Evolutionary conservation across 2,797 vertebrate genomes (phyloP).

Genomic region (Crocodylus rhombifer): DNA sequence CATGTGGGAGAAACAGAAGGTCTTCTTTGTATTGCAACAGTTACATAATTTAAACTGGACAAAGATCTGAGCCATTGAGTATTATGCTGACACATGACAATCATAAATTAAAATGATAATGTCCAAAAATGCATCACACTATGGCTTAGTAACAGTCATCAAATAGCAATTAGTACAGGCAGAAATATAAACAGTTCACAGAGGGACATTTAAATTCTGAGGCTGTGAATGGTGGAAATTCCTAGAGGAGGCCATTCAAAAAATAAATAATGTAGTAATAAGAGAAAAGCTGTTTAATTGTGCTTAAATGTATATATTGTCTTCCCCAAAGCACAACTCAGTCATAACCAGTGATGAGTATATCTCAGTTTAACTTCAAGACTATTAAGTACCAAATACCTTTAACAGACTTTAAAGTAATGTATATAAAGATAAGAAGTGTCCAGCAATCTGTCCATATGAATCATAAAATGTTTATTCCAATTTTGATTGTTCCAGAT

Average conservation of each 20-base stretch:
- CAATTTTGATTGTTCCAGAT: background rate
- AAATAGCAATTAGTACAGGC: rapidly evolving
- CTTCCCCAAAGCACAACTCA: background rate
- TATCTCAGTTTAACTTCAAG: background rate
- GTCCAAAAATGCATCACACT: background rate
- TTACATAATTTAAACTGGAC: background rate
- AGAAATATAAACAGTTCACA: background rate
- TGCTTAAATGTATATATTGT: background rate
- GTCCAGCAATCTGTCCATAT: background rate
- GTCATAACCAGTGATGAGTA: background rate
- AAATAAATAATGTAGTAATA: background rate
- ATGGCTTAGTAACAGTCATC: background rate
- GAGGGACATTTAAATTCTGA: rapidly evolving
- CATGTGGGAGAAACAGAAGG: background rate
- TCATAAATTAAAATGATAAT: background rate
- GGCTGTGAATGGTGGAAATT: background rate
- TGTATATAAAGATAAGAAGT: background rate
- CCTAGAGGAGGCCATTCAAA: background rate
- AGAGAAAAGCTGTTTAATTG: background rate
- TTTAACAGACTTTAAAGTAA: background rate
- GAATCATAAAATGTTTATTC: background rate
- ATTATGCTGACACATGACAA: background rate
- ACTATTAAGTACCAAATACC: rapidly evolving
- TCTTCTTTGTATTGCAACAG: background rate
- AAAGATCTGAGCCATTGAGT: background rate